phyloP scores from a whole-genome alignment of 2,113 vertebrate species.

The Pseudorasbora parva region DNA sequence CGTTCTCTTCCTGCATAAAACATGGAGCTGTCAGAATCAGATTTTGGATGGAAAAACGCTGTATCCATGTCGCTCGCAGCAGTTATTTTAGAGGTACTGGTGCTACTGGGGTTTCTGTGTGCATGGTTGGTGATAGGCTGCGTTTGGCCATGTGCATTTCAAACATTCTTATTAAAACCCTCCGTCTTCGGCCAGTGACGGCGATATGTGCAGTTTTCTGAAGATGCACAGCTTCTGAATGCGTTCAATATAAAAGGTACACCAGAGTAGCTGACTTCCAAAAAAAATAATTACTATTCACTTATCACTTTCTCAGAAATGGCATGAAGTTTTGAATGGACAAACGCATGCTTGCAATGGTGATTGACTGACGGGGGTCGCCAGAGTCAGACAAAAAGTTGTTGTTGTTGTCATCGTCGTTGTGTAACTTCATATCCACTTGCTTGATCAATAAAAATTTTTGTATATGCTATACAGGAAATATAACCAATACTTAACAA shows the following conservation, averaged over 20 bases:
- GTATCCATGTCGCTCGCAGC: not conserved
- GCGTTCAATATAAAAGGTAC: not conserved
- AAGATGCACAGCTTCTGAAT: not conserved
- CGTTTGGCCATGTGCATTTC: not conserved
- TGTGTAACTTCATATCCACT: too few relatives aligned
- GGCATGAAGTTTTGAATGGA: not conserved
- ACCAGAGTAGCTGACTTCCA: not conserved
- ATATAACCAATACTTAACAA: too few relatives aligned
- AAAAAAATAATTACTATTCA: not conserved
- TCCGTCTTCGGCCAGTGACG: not conserved
- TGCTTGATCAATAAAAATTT: too few relatives aligned
- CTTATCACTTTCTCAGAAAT: not conserved
- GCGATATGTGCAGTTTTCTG: not conserved
- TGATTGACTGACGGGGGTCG: too few relatives aligned
- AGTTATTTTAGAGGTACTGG: not conserved
- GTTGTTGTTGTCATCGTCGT: too few relatives aligned
- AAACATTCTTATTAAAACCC: not conserved
- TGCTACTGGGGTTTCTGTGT: not conserved
- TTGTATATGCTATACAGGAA: too few relatives aligned
- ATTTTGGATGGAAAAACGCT: not conserved
- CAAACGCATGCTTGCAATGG: not conserved
- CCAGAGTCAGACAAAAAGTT: too few relatives aligned
- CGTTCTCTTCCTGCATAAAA: not conserved
- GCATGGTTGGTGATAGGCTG: not conserved
- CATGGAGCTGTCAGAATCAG: conserved; percentile 4